phyloP scores from a whole-genome alignment of 2,113 vertebrate species.

The Noturus placidus region DNA sequence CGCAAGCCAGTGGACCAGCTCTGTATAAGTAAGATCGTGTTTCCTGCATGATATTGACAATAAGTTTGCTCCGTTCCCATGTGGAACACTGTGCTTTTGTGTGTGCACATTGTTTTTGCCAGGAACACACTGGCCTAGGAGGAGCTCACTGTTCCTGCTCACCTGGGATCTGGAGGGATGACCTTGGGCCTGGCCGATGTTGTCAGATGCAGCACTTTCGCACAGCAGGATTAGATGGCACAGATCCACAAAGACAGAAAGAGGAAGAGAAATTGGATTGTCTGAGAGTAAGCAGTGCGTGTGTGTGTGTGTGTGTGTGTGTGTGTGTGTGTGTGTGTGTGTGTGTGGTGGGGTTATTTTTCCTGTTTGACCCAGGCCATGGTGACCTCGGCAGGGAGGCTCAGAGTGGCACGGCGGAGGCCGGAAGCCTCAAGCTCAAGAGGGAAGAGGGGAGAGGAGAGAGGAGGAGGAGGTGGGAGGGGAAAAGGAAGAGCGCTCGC shows the following conservation, averaged over 20 bases:
- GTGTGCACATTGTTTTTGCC: background rate
- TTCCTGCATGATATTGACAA: background rate
- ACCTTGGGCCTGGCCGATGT: conserved; percentile 41
- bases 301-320: conserved; percentile 10
- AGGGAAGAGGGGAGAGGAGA: conserved; percentile 1
- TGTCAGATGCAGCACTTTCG: conserved; percentile 42
- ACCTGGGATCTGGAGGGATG: conserved; percentile 36
- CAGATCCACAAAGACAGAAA: conserved; percentile 23
- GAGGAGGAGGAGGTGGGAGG: conserved; percentile 29
- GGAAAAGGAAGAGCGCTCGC: conserved; percentile 21
- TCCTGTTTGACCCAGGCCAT: conserved; percentile 45
- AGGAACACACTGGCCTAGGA: conserved; percentile 16
- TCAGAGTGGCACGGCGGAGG: conserved; percentile 39
- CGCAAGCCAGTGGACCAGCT: background rate
- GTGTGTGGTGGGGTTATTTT: conserved; percentile 31
- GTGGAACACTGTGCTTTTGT: background rate
- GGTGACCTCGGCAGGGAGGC: conserved; percentile 53
- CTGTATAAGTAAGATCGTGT: background rate
- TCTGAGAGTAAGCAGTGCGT: conserved; percentile 4
- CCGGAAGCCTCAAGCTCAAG: conserved; percentile 43
- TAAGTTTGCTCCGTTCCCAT: background rate
- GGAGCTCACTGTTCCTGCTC: conserved; percentile 30
- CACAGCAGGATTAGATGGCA: conserved; percentile 46
- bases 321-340: conserved; percentile 2
- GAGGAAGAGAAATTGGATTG: conserved; percentile 8